phyloP scores from a whole-genome alignment of 1,140 invertebrate genomes.

The Episyrphus balteatus region DNA sequence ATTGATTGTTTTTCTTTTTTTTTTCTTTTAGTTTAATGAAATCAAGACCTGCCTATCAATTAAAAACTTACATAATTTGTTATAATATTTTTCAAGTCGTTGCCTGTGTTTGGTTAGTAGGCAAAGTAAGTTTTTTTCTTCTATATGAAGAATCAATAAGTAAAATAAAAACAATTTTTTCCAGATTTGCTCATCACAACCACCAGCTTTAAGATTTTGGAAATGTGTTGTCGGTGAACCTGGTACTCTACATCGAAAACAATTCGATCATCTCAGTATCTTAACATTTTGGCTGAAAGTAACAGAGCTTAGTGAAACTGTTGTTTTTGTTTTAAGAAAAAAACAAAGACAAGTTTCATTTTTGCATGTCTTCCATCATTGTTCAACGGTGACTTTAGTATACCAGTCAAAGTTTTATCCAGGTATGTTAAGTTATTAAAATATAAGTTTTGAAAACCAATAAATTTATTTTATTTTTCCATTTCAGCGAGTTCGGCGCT shows the following conservation, averaged over 20 bases:
- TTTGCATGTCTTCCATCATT: conserved; percentile 64
- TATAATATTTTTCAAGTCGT: conserved; percentile 27
- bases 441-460: background rate
- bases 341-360: conserved; percentile 62
- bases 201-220: conserved; percentile 15
- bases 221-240: conserved; percentile 10
- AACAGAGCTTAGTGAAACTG: conserved; percentile 53
- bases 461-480: conserved; percentile 2
- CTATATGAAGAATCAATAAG: no score
- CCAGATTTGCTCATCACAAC: no score
- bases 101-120: conserved; percentile 20
- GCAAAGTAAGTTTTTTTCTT: conserved; percentile 18
- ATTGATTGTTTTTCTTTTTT: no score
- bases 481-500: conserved; percentile 60
- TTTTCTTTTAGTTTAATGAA: conserved; percentile 19
- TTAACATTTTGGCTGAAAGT: conserved; percentile 45
- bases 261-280: conserved; percentile 28
- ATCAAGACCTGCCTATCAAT: conserved; percentile 13
- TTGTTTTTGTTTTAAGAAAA: conserved; percentile 72
- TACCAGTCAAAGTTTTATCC: conserved; percentile 68
- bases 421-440: conserved; percentile 29
- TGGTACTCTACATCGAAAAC: conserved; percentile 3
- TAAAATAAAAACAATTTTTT: no score
- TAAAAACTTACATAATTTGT: conserved; percentile 20
- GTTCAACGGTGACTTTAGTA: conserved; percentile 53